Conservation (phyloP, 2,888 invertebrate species). For the Boloria euphrosyne region DNA sequence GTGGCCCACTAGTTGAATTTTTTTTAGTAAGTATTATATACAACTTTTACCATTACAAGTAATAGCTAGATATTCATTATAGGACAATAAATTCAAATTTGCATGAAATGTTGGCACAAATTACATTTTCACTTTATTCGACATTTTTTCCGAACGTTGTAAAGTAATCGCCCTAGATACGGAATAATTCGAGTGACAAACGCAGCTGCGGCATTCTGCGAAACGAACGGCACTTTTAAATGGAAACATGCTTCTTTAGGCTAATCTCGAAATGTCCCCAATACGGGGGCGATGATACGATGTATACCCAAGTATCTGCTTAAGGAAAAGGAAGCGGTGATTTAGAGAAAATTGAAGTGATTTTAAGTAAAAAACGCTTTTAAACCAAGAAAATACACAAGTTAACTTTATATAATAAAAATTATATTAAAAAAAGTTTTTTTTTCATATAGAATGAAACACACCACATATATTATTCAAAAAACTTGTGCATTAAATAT, state of each 20-base stretch:
- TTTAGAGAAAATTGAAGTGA: constrained; percentile 40
- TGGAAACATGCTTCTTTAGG: constrained; percentile 69
- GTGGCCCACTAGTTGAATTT: no score
- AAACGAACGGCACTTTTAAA: constrained; percentile 57
- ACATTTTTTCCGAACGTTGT: constrained; percentile 33
- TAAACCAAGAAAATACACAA: no score
- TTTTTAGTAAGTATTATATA: no score
- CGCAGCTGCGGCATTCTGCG: constrained; percentile 52
- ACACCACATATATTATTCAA: no score
- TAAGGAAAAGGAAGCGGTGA: constrained; percentile 47
- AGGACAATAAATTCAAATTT: background rate
- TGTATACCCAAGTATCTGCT: constrained; percentile 53
- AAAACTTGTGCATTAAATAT: no score
- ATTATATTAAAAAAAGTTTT: no score
- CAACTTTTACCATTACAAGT: no score
- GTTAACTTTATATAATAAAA: no score
- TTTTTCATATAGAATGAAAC: no score
- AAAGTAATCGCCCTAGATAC: constrained; percentile 34
- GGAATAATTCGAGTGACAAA: constrained; percentile 57
- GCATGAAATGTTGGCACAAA: constrained; percentile 17
- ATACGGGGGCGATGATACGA: constrained; percentile 58
- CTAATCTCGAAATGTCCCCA: constrained; percentile 60
- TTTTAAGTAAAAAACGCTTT: background rate
- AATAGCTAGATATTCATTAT: background rate
- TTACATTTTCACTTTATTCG: constrained; percentile 28